These are phyloP conservation scores for Alentia gelatinosa DNA, from an alignment of 2,888 invertebrate genomes.

Conservation along the genomic window DNA sequence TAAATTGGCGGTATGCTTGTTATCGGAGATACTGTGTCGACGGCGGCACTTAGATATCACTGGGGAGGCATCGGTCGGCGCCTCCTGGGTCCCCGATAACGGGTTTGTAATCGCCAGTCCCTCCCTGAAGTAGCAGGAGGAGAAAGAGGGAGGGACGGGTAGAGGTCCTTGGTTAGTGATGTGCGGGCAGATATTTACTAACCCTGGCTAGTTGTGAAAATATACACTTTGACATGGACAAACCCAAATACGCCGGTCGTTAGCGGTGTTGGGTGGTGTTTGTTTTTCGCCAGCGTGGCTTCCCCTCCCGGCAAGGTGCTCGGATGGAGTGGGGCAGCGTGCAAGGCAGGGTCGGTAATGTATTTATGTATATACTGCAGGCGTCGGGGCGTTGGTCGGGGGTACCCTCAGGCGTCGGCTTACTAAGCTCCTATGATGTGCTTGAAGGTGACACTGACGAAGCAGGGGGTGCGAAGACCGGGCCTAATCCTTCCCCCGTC, in stretches of 20 bases:
- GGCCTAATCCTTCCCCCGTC: too few relatives aligned
- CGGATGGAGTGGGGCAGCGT: neutral
- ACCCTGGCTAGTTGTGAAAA: neutral
- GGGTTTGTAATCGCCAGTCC: neutral
- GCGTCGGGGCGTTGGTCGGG: neutral
- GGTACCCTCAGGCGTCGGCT: neutral
- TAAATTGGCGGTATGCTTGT: slow-evolving; percentile 1
- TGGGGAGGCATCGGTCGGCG: neutral
- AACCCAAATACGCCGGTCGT: neutral
- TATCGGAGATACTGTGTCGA: neutral
- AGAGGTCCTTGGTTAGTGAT: neutral
- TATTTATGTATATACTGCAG: neutral
- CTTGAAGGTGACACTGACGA: slow-evolving; percentile 23
- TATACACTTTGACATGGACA: neutral
- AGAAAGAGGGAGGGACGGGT: neutral
- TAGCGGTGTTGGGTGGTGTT: too few relatives aligned
- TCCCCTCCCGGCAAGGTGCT: neutral
- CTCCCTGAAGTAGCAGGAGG: neutral
- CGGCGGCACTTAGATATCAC: neutral
- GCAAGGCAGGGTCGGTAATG: neutral
- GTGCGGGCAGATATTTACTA: neutral
- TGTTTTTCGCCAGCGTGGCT: neutral
- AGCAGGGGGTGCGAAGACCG: too few relatives aligned
- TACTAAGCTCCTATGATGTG: slow-evolving; percentile 37
- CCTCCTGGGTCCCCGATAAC: neutral